Evolutionary conservation across 2,888 invertebrate species (phyloP).

Genomic region (Periphyllus acericola): DNA sequence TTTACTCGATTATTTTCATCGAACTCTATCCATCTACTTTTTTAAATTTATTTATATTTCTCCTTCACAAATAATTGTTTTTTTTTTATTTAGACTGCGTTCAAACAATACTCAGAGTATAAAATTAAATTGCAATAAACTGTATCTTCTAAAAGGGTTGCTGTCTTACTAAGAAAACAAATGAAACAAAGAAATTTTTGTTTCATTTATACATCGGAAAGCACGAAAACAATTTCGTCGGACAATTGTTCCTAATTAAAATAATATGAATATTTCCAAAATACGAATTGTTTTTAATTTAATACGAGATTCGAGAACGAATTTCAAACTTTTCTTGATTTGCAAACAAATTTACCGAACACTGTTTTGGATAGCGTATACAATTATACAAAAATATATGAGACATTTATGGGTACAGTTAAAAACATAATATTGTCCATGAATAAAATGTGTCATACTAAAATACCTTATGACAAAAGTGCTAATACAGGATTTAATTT

Average conservation of each 20-base stretch:
- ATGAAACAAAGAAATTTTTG: not conserved
- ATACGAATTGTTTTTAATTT: not conserved
- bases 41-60: not conserved
- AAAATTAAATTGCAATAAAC: not conserved
- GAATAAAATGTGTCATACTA: too few relatives aligned
- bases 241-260: not conserved
- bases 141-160: not conserved
- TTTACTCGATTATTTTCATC: not conserved
- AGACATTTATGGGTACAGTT: too few relatives aligned
- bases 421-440: too few relatives aligned
- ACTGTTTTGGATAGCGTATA: too few relatives aligned
- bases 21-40: not conserved
- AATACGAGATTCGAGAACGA: not conserved
- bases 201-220: not conserved
- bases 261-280: not conserved
- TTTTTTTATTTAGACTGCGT: not conserved
- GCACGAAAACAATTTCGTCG: not conserved
- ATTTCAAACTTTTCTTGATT: not conserved
- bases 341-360: not conserved
- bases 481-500: too few relatives aligned
- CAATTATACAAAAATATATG: too few relatives aligned
- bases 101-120: not conserved
- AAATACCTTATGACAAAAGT: too few relatives aligned
- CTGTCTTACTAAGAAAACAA: not conserved
- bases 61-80: not conserved